phyloP scores from a whole-genome alignment of 2,797 vertebrate species.

The Dendrocincla fuliginosa region DNA sequence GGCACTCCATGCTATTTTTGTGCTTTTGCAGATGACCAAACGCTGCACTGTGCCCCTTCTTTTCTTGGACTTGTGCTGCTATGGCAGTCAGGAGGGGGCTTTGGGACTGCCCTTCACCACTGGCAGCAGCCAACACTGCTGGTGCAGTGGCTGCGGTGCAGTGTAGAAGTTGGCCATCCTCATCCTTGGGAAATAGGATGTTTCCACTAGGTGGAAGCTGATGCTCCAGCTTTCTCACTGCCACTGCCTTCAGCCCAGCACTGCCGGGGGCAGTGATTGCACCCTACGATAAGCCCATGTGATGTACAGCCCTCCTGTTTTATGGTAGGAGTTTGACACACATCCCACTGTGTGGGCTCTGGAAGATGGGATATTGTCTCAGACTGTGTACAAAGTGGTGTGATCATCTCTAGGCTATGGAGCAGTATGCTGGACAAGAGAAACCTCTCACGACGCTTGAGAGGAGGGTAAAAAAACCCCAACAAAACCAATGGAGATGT shows the following conservation, averaged over 20 bases:
- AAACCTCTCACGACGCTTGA: not conserved
- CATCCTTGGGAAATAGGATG: not conserved
- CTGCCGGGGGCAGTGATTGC: not conserved
- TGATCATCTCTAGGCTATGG: not conserved
- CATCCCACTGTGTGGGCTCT: fast-evolving
- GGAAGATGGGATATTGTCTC: not conserved
- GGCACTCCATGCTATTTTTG: not conserved
- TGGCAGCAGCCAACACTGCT: not conserved
- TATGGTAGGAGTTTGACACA: not conserved
- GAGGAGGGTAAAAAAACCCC: not conserved
- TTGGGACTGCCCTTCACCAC: not conserved
- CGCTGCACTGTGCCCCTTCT: not conserved
- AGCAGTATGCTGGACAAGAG: not conserved
- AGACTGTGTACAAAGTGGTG: fast-evolving
- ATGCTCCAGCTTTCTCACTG: not conserved
- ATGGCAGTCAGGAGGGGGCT: not conserved
- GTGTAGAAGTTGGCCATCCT: fast-evolving
- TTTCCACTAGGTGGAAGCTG: not conserved
- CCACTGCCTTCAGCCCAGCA: not conserved
- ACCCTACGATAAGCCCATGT: not conserved
- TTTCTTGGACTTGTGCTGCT: not conserved
- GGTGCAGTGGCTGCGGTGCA: fast-evolving
- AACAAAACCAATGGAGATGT: fast-evolving
- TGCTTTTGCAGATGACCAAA: not conserved
- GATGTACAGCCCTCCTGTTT: not conserved